Evolutionary conservation across 2,113 vertebrate genomes (phyloP), one percentile per base, ranked within the genome.

Genomic region (Apteryx owenii): DNA sequence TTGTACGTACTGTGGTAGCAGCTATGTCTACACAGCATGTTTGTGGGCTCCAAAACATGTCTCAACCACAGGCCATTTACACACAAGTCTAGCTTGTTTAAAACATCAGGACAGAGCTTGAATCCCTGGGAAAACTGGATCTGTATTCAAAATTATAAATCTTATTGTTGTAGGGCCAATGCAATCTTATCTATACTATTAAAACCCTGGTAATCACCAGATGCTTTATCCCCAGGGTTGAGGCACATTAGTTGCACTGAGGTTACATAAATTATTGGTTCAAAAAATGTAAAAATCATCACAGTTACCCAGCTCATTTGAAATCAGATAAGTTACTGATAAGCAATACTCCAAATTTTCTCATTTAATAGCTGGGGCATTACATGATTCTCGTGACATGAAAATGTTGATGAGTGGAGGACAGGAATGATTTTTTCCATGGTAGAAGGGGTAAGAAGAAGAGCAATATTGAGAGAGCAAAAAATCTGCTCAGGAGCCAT

Each of bases 231-330:
- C 40, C 68, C 53, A 33, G 62, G 76, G 42, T 12, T 58, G 46
- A 76, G 62, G 44, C 36, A 53, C 31, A 8, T 3, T 42, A 76
- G 29, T 58, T 92, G 46, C 14, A 6, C 10, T 31, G 12, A 28
- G 10, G 8, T 38, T 82, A 40, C 5, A 3, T 42, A 23, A 53
- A 38, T 38, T 42, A 61, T 31, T 0, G 0, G 23, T 61, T 79
- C 48, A 31, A 68, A 75, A 31, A 42, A 19, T 31, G 38, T 42
- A 58, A 22, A 12, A 42, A n/a, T 9, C 31, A 56, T 25, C n/a
- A 58, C 28, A 72, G 29, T 31, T 29, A 60, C 8, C 17, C 75
- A 71, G 61, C 10, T 79, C 56, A 48, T 23, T 61, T 58, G 44
- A 33, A 81, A 26, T 20, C 64, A 58, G 25, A 53, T 15, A 26